A percentile compares a stretch with the other conserved stretches of the same genome.
Evolutionary conservation across 2,888 invertebrate species (phyloP).

Genomic region (Microchrysa polita): DNA sequence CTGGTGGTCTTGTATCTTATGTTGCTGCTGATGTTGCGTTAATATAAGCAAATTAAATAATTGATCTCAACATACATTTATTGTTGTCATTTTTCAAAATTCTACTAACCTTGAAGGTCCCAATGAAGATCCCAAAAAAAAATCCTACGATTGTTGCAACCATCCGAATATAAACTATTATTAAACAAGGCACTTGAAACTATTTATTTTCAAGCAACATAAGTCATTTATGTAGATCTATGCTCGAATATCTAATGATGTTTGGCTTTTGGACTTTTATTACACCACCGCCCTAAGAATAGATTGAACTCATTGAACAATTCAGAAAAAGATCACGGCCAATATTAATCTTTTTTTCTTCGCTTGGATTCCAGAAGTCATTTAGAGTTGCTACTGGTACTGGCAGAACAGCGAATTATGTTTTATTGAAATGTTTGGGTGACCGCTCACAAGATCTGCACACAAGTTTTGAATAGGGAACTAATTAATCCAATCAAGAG

Average conservation of each 20-base stretch:
- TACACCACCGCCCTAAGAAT: not conserved
- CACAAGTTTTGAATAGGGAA: not conserved
- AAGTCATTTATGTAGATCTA: not conserved
- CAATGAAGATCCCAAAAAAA: not conserved
- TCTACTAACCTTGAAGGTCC: not conserved
- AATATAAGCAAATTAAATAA: not conserved
- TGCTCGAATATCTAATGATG: not conserved
- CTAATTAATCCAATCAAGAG: slow-evolving; percentile 3
- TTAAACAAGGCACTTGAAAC: too few relatives aligned
- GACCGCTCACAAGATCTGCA: not conserved
- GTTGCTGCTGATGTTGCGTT: too few relatives aligned
- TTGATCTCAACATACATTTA: not conserved
- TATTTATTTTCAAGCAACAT: too few relatives aligned
- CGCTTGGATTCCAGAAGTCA: not conserved
- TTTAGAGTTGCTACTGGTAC: not conserved
- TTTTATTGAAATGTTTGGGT: too few relatives aligned
- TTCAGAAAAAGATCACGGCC: not conserved
- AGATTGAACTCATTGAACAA: not conserved
- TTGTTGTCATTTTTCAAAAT: not conserved
- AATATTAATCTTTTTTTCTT: slow-evolving; percentile 9
- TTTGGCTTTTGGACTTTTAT: not conserved
- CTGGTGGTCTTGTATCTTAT: not conserved
- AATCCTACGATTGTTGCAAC: not conserved
- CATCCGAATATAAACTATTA: not conserved
- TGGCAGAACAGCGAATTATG: too few relatives aligned